Base-by-base conservation (phyloP, 2,797 vertebrate genomes). In the Menidia menidia region DNA sequence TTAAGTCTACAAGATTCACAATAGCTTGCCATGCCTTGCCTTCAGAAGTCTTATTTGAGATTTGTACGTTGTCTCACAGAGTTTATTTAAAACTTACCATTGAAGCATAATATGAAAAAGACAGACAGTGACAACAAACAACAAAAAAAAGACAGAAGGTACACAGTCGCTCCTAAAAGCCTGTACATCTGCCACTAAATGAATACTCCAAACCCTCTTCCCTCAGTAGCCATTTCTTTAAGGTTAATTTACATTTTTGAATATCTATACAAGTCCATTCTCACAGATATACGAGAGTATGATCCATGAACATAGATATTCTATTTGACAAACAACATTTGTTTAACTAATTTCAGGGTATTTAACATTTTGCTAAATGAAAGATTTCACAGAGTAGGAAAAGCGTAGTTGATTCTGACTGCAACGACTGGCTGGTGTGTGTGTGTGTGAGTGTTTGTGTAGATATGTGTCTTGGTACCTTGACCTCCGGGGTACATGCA, bases 401-500 rank as follows among this genome's bases (percentile, higher is more conserved):
- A 30, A 54, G 33, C 6, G 51, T 2, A 1, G 18, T 13, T 33
- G 6, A 52, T 19, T 43, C 13, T 51, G 31, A 57, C 0, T 0
- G 31, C 18, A 51, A 5, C 15, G 44, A 35, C 16, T 43, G 63
- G 63, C 41, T 14, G 14, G 39, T 10, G 8, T 50, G n/a, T 45
- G 33, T 50, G 30, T 10, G 30, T 52, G 33, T 47, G n/a, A n/a
- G n/a, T n/a, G n/a, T n/a, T n/a, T n/a, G n/a, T n/a, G 25, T 25
- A 25, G 25, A 25, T 25, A 25, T 25, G 25, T 25, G 25, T 25
- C 25, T 3, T 16, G 35, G 44, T 91, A 99, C 98, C 98, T 95
- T 98, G 97, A 54, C 98, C 98, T 85, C 98, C 97, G 0, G 98
- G 98, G 78, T 99, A 99, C 98, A 99, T 99, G 92, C 97, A 98